Conservation (phyloP, 2,888 invertebrate genomes). For the Scaptomyza flava region DNA sequence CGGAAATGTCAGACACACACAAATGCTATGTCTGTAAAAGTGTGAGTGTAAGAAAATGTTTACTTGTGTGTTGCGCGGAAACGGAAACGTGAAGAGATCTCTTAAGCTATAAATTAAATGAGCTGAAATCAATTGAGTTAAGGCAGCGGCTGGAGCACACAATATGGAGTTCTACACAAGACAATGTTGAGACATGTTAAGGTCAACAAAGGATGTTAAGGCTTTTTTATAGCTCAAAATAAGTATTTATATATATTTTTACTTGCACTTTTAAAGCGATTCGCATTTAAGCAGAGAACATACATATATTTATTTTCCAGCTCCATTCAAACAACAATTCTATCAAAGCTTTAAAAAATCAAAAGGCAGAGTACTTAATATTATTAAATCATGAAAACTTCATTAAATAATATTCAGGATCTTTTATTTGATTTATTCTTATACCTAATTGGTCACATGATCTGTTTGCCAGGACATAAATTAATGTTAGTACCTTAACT, state of each 20-base stretch:
- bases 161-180: slow-evolving; percentile 11
- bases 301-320: too few species aligned
- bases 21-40: not conserved
- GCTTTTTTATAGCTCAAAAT: too few species aligned
- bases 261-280: not conserved
- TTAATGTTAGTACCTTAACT: not conserved
- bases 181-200: too few species aligned
- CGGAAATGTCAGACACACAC: slow-evolving; percentile 28
- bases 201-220: too few species aligned
- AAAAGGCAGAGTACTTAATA: too few species aligned
- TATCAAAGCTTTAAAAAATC: too few species aligned
- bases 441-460: slow-evolving; percentile 26
- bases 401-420: not conserved
- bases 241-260: not conserved
- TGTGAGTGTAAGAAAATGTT: slow-evolving; percentile 19
- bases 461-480: slow-evolving; percentile 3
- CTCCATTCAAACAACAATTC: too few species aligned
- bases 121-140: slow-evolving; percentile 60
- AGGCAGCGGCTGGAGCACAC: slow-evolving; percentile 41
- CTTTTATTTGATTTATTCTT: slow-evolving; percentile 4
- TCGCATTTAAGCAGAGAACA: not conserved
- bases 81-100: slow-evolving; percentile 34
- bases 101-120: slow-evolving; percentile 37
- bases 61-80: slow-evolving; percentile 17
- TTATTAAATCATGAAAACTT: too few species aligned